Conservation (phyloP, 2,888 invertebrate species). For the Drosophila anomalata region DNA sequence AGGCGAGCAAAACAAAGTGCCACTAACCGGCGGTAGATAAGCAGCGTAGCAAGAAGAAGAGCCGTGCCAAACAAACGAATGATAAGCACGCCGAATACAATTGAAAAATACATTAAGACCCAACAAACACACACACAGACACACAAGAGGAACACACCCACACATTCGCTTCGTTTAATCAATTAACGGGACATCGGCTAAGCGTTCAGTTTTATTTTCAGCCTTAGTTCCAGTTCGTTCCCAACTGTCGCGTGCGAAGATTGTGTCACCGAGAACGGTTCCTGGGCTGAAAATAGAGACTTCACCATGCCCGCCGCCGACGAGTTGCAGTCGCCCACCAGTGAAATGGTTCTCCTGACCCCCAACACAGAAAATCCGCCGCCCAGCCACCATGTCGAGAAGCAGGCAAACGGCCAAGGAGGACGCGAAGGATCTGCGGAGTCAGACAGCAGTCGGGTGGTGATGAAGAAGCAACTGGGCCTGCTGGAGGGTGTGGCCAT, state of each 20-base stretch:
- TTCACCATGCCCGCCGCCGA: slow-evolving; percentile 65
- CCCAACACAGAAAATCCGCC: slow-evolving; percentile 76
- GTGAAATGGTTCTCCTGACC: slow-evolving; percentile 83
- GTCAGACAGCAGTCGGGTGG: slow-evolving; percentile 84
- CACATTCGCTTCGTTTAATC: slow-evolving; percentile 61
- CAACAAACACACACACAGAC: slow-evolving; percentile 11
- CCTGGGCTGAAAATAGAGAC: slow-evolving; percentile 31
- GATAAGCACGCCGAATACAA: slow-evolving; percentile 55
- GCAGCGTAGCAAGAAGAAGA: slow-evolving; percentile 2
- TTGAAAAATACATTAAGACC: slow-evolving; percentile 30
- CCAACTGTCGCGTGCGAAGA: slow-evolving; percentile 53
- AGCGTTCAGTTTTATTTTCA: slow-evolving; percentile 19
- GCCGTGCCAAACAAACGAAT: slow-evolving; percentile 26
- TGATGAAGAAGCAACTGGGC: slow-evolving; percentile 95
- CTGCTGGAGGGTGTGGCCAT: slow-evolving; percentile 96
- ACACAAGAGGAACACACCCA: slow-evolving; percentile 23
- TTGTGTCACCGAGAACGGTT: slow-evolving; percentile 26
- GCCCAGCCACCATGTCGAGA: slow-evolving; percentile 15
- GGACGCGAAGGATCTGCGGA: slow-evolving; percentile 69
- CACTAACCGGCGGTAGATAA: slow-evolving; percentile 65
- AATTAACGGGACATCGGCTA: slow-evolving; percentile 63
- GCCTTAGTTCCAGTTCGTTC: slow-evolving; percentile 28
- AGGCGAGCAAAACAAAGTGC: slow-evolving; percentile 66
- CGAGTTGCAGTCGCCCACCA: slow-evolving; percentile 80
- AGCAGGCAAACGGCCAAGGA: slow-evolving; percentile 19